These are phyloP conservation scores for Anolis carolinensis DNA, from an alignment of 2,113 vertebrate species.

Conservation along the genomic window DNA sequence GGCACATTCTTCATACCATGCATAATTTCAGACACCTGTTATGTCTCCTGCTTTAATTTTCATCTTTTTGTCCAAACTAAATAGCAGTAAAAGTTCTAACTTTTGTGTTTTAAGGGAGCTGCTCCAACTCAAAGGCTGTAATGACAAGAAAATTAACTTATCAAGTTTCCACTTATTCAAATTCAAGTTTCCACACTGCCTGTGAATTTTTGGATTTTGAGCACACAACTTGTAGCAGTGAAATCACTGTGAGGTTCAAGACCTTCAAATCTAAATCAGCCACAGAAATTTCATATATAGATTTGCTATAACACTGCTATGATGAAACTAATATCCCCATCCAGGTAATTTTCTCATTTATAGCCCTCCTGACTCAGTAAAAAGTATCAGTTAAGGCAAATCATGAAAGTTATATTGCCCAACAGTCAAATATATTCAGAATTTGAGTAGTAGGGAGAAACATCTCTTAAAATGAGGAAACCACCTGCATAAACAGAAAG, in stretches of 20 bases:
- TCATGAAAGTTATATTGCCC: background rate
- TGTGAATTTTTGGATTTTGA: background rate
- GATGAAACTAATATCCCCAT: background rate
- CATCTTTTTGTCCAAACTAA: background rate
- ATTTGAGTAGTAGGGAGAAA: constrained; percentile 8
- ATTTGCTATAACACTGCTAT: background rate
- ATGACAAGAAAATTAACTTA: background rate
- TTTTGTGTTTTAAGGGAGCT: background rate
- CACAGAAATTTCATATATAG: background rate
- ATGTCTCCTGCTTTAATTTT: background rate
- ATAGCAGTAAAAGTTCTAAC: background rate
- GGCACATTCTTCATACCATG: background rate
- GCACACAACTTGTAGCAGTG: background rate
- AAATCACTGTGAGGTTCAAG: background rate
- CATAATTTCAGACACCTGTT: background rate
- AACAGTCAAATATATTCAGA: background rate
- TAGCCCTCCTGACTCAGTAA: background rate
- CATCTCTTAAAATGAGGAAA: constrained; percentile 30
- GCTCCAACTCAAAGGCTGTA: background rate
- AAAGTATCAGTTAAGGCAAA: background rate
- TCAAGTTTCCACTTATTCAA: background rate
- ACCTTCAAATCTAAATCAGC: constrained; percentile 38
- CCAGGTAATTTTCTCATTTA: background rate
- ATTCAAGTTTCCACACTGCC: background rate
- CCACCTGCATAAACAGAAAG: constrained; percentile 27